Conservation (phyloP, 1,140 invertebrate genomes). For the Pteromalus puparum region DNA sequence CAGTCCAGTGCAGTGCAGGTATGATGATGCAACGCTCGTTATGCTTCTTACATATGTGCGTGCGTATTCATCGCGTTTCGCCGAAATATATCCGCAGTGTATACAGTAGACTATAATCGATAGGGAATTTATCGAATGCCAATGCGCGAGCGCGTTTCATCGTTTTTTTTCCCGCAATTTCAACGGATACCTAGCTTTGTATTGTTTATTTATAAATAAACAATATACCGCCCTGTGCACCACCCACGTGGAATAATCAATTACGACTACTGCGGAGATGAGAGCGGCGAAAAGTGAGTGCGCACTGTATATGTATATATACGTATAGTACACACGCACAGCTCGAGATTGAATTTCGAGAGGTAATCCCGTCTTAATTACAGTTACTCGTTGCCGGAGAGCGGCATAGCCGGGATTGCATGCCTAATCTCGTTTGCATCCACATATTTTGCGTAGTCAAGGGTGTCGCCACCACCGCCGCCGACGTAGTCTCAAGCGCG, state of each 20-base stretch:
- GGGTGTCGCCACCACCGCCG: background rate
- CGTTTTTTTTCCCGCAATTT: background rate
- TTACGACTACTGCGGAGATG: constrained; percentile 2
- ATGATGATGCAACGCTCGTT: constrained; percentile 3
- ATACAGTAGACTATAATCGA: too few species aligned
- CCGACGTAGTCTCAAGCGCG: background rate
- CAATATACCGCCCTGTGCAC: too few species aligned
- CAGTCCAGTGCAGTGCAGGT: too few species aligned
- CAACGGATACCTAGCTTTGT: background rate
- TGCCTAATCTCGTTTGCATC: constrained; percentile 51
- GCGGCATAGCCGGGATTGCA: constrained; percentile 25
- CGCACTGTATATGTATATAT: background rate
- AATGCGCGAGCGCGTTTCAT: too few species aligned
- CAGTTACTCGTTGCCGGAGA: constrained; percentile 33
- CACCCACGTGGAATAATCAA: constrained; percentile 23
- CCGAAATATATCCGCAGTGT: background rate
- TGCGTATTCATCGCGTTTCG: background rate
- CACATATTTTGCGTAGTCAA: constrained; percentile 32
- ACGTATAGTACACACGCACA: background rate
- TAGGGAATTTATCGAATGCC: too few species aligned
- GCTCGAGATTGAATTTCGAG: constrained; percentile 48
- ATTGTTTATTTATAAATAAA: background rate
- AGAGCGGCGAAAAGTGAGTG: constrained; percentile 19
- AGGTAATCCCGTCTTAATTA: constrained; percentile 53
- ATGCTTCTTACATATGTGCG: background rate